Evolutionary conservation across 2,797 vertebrate genomes (phyloP), one percentile per base, ranked within the genome.

Genomic region (Sciurus carolinensis): DNA sequence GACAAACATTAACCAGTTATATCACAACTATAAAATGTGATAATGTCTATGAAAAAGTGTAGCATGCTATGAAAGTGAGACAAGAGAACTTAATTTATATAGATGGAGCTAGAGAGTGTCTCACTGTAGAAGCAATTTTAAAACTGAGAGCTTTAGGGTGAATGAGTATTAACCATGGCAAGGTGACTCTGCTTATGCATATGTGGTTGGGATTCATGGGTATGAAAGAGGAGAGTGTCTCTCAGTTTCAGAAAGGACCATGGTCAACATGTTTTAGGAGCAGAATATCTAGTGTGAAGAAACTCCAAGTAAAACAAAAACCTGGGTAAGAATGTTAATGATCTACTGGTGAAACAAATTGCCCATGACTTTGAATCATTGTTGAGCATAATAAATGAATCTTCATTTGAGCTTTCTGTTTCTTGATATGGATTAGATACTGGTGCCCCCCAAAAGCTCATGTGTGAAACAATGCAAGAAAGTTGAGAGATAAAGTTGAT

Each of bases 31-130:
- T 5, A 86, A 62, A 84, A 24, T 67, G 6, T 96, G 59, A 67
- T 57, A n/a, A 81, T 81, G 62, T 86, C 18, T 71, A 11, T 84
- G 36, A 80, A 90, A 44, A 86, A 50, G 24, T 50, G 66, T 64
- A 67, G 1, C 11, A 73, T 69, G 7, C 9, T 72, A 44, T 83
- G 42, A 82, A 47, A 87, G 33, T 50, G 64, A 82, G 72, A 77
- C 15, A 77, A 4, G 36, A 30, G 33, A 33, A 64, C 24, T 50
- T 76, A 72, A 66, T 39, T 87, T 50, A 42, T 39, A 18, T 59
- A 64, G 9, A 3, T 77, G 26, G 15, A 87, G 20, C 44, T n/a
- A 47, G n/a, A 88, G 64, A 87, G 69, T 3, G 12, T 77, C 42
- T 82, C 1, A 30, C 15, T 15, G 0, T 36, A 47, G 39, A 85